Percentiles rank a stretch among this genome's conserved stretches.
phyloP scores from a whole-genome alignment of 2,888 invertebrate species.

The Fissipunctia ypsillon region DNA sequence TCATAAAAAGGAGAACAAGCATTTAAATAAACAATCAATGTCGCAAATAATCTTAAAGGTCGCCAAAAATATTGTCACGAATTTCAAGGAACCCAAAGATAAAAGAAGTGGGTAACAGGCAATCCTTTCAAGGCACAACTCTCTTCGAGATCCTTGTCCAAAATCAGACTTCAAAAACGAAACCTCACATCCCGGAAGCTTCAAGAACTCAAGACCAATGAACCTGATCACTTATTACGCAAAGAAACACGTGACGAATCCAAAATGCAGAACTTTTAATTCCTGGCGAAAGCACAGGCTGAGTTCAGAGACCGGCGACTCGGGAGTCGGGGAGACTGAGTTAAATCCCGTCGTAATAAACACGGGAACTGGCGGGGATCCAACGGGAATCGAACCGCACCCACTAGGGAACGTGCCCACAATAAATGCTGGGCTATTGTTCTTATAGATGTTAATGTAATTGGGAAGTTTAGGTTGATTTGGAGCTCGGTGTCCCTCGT shows the following conservation, averaged over 20 bases:
- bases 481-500: neutral
- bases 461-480: conserved; percentile 4
- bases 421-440: conserved; percentile 60
- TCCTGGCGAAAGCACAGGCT: conserved; percentile 70
- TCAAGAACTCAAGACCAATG: conserved; percentile 69
- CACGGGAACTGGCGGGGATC: conserved; percentile 72
- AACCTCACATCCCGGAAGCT: conserved; percentile 37
- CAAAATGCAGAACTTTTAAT: conserved; percentile 71
- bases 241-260: conserved; percentile 64
- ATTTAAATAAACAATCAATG: neutral
- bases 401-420: conserved; percentile 48
- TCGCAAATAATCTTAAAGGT: neutral
- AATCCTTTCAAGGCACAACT: neutral
- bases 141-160: neutral
- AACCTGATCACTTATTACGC: conserved; percentile 66
- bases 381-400: conserved; percentile 74
- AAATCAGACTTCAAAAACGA: conserved; percentile 20
- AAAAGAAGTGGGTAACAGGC: neutral
- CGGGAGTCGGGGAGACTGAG: conserved; percentile 55
- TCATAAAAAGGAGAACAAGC: neutral
- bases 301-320: conserved; percentile 75
- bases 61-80: neutral
- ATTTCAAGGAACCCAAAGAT: neutral
- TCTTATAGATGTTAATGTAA: conserved; percentile 42
- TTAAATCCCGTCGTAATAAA: conserved; percentile 72